phyloP scores from a whole-genome alignment of 37 sponge, comb jelly and placozoan genomes.

The Diacarnus erythraeanus region DNA sequence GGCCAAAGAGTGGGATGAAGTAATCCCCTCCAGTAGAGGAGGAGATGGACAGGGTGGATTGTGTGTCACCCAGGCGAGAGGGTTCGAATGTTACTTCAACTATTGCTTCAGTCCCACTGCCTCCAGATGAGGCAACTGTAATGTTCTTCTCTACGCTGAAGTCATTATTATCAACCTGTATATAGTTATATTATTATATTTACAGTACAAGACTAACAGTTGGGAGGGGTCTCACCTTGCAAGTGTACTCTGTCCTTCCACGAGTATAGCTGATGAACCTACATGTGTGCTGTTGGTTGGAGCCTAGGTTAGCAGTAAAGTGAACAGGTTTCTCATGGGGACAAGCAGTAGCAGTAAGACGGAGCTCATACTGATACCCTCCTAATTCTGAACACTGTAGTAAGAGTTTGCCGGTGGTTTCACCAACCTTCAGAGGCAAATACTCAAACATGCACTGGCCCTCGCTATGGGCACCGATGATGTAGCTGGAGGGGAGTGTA shows the following conservation, averaged over 20 bases:
- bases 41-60: conserved; percentile 78
- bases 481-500: conserved; percentile 85
- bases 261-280: conserved; percentile 83
- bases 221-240: conserved; percentile 63
- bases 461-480: conserved; percentile 89
- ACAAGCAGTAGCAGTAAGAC: conserved; percentile 74
- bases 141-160: conserved; percentile 92
- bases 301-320: conserved; percentile 84
- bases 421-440: conserved; percentile 92
- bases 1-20: conserved; percentile 86
- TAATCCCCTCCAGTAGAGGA: conserved; percentile 93
- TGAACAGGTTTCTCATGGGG: conserved; percentile 85
- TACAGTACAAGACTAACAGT: neutral
- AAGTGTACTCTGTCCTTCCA: conserved; percentile 88
- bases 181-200: neutral
- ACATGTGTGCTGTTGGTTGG: conserved; percentile 68
- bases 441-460: conserved; percentile 94
- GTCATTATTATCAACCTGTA: conserved; percentile 81
- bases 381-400: conserved; percentile 86
- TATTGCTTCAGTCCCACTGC: conserved; percentile 78
- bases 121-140: conserved; percentile 80
- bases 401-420: conserved; percentile 70
- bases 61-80: conserved; percentile 83
- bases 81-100: conserved; percentile 96
- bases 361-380: conserved; percentile 91